These are phyloP conservation scores for Leuciscus waleckii DNA, from an alignment of 2,797 vertebrate genomes.

Conservation along the genomic window DNA sequence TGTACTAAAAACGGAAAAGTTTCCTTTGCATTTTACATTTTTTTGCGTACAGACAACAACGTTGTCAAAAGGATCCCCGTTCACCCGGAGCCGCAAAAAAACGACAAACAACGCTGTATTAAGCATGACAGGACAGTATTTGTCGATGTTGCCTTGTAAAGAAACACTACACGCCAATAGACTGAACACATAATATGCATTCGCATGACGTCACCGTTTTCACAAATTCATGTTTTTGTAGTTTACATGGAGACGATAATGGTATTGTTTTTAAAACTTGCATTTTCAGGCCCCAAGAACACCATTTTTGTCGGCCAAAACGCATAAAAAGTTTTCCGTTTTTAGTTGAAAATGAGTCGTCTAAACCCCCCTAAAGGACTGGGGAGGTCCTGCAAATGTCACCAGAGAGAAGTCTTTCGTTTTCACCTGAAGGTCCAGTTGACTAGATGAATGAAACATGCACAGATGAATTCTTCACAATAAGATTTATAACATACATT, in stretches of 20 bases:
- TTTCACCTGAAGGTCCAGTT: not conserved
- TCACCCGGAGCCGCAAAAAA: not conserved
- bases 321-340: not conserved
- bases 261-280: not conserved
- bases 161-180: not conserved
- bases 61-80: not conserved
- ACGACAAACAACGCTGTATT: not conserved
- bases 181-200: not conserved
- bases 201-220: not conserved
- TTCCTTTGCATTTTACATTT: not conserved
- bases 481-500: not conserved
- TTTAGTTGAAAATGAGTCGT: not conserved
- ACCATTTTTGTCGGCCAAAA: not conserved
- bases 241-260: not conserved
- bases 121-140: not conserved
- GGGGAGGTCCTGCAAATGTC: not conserved
- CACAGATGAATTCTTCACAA: not conserved
- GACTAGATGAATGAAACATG: constrained; percentile 11
- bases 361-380: not conserved
- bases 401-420: not conserved
- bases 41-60: not conserved
- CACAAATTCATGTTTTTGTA: not conserved
- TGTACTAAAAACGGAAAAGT: not conserved
- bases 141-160: not conserved
- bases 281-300: not conserved